These are phyloP conservation scores for Spisula subtruncata DNA, from an alignment of 2,888 invertebrate genomes.

Conservation along the genomic window DNA sequence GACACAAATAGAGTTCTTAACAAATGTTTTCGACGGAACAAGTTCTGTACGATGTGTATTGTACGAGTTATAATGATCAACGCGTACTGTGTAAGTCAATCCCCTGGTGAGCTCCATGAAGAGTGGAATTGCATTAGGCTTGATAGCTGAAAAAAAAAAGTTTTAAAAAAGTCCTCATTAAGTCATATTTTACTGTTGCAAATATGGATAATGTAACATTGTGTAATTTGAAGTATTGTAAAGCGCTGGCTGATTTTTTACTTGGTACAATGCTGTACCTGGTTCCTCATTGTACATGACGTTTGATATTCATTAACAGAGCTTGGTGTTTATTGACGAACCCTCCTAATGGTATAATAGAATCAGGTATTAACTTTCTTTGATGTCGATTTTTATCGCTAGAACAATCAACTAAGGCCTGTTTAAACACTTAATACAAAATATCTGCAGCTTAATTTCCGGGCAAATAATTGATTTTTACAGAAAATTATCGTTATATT, in stretches of 20 bases:
- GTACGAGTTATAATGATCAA: too few species aligned
- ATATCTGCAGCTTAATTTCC: background rate
- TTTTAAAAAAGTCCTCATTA: too few species aligned
- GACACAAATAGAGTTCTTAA: background rate
- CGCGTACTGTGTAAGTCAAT: too few species aligned
- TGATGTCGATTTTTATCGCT: background rate
- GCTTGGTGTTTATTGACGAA: background rate
- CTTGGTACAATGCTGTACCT: background rate
- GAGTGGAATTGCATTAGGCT: too few species aligned
- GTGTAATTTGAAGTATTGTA: too few species aligned
- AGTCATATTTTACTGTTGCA: too few species aligned
- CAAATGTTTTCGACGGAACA: too few species aligned
- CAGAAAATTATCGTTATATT: background rate
- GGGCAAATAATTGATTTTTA: slow-evolving; percentile 10
- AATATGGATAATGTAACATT: too few species aligned
- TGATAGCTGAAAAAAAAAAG: too few species aligned
- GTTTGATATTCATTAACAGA: background rate
- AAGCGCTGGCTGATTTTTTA: too few species aligned
- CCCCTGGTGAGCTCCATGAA: too few species aligned
- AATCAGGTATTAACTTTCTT: background rate
- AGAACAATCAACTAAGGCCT: background rate
- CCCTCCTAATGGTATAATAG: background rate
- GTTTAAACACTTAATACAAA: slow-evolving; percentile 2
- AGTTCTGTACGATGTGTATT: too few species aligned
- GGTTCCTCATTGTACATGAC: background rate